phyloP scores from a whole-genome alignment of 1,140 invertebrate species.

The Drosophila baimaii region DNA sequence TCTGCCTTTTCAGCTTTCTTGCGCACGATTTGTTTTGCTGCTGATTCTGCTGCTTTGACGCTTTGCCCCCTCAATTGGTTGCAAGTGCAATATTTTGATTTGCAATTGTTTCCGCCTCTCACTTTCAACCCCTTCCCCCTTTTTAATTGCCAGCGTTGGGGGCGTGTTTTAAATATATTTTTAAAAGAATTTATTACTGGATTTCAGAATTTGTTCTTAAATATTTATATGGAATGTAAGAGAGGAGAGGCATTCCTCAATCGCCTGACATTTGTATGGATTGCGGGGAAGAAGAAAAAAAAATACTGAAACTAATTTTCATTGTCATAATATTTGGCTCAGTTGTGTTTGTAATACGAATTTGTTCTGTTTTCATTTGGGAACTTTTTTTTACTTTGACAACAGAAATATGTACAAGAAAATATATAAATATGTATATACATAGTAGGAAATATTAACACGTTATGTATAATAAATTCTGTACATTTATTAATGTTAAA shows the following conservation, averaged over 20 bases:
- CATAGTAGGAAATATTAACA: no score
- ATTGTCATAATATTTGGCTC: constrained; percentile 65
- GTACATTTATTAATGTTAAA: no score
- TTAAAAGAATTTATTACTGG: background rate
- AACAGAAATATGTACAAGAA: background rate
- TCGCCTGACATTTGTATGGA: constrained; percentile 50
- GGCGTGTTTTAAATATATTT: no score
- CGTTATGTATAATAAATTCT: no score
- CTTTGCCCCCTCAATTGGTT: constrained; percentile 62
- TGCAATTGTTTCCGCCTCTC: constrained; percentile 55
- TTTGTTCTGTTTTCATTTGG: no score
- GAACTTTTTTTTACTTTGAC: background rate
- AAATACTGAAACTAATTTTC: constrained; percentile 66
- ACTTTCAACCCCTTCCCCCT: no score
- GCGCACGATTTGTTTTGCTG: constrained; percentile 66
- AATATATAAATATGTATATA: background rate
- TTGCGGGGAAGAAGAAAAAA: constrained; percentile 26
- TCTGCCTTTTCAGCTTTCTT: constrained; percentile 46
- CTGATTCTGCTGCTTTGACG: constrained; percentile 47
- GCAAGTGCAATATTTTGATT: constrained; percentile 78
- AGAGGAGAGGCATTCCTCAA: background rate
- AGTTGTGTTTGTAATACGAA: constrained; percentile 13
- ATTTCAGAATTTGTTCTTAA: background rate
- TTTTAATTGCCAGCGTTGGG: background rate
- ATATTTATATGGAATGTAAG: background rate